Base-by-base conservation (phyloP, 2,797 vertebrate genomes). In the Amazona ochrocephala region DNA sequence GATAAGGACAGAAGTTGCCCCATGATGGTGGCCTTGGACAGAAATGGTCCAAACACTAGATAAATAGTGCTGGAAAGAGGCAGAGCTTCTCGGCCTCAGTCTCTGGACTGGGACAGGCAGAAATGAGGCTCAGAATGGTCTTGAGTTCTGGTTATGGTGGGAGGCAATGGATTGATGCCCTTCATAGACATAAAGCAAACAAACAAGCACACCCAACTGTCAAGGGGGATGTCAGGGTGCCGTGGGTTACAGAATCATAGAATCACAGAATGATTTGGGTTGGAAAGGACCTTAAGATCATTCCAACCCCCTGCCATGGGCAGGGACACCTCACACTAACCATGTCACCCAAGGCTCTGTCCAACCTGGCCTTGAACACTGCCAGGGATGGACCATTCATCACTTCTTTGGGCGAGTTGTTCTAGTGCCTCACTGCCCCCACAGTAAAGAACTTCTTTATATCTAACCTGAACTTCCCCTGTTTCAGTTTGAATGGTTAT, bases 101-200 rank as follows among this genome's bases (percentile, higher is more conserved):
- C 19, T 67, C 24, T 67, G 15, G 65, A 27, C 5, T 17, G 12
- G 24, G 17, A 70, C 19, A 84, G 30, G 23, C 27, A 87, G 51
- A 76, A 85, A 15, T 7, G 56, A 77, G 18, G 32, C 24, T 88
- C 20, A 5, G 37, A 51, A 42, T 10, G 22, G 10, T 17, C 12
- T 9, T 64, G 60, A 19, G 7, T 5, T 71, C 37, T 67, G 10
- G 11, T 58, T 58, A 53, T 7, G 12, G 20, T n/a, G 18, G 13
- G 26, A 82, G 29, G 13, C 13, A 80, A 37, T 11, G 6, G 51
- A 51, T 24, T 0, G 0, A 21, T 37, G 7, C 22, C 41, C 11
- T 44, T 51, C 54, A 44, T n/a, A 81, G 37, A 13, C 19, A 19
- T 22, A 15, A 80, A 80, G 44, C 34, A 27, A 45, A 74, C 34